These are phyloP conservation scores for Cygnus buccinator DNA, from an alignment of 2,113 vertebrate species.

Conservation along the genomic window DNA sequence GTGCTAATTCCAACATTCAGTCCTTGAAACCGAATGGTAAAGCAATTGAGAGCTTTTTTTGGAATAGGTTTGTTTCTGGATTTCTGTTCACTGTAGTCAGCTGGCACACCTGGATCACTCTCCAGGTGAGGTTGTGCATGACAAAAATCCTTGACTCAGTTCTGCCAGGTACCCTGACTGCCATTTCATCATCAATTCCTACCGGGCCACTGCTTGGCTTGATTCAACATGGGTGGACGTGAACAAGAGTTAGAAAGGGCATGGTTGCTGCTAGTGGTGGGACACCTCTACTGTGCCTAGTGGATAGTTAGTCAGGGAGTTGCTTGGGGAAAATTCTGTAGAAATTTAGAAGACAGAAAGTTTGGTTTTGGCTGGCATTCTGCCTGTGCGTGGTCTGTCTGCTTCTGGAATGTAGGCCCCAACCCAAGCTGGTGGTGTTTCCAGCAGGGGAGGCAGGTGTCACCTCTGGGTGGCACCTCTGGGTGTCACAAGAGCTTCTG, in stretches of 20 bases:
- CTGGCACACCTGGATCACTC: neutral
- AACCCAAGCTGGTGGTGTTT: neutral
- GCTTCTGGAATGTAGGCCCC: neutral
- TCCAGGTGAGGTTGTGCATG: neutral
- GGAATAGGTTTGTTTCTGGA: neutral
- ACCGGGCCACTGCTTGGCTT: rapidly evolving
- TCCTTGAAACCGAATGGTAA: neutral
- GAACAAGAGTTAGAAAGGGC: neutral
- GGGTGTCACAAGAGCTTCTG: rapidly evolving
- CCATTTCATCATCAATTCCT: neutral
- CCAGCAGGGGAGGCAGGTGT: rapidly evolving
- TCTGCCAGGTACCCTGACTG: neutral
- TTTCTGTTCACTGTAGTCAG: neutral
- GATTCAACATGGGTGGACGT: neutral
- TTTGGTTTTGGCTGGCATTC: neutral
- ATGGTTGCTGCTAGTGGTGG: neutral
- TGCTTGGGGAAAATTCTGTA: neutral
- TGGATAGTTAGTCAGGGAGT: neutral
- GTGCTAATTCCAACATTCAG: neutral
- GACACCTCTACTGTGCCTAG: neutral
- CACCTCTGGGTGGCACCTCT: neutral
- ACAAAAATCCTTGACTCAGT: neutral
- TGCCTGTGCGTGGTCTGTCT: neutral
- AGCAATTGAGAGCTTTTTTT: neutral
- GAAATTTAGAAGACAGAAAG: neutral